Percentiles rank a stretch among this genome's conserved stretches.
These are phyloP conservation scores for Nasonia oneida DNA, from an alignment of 2,888 invertebrate species.

Conservation along the genomic window DNA sequence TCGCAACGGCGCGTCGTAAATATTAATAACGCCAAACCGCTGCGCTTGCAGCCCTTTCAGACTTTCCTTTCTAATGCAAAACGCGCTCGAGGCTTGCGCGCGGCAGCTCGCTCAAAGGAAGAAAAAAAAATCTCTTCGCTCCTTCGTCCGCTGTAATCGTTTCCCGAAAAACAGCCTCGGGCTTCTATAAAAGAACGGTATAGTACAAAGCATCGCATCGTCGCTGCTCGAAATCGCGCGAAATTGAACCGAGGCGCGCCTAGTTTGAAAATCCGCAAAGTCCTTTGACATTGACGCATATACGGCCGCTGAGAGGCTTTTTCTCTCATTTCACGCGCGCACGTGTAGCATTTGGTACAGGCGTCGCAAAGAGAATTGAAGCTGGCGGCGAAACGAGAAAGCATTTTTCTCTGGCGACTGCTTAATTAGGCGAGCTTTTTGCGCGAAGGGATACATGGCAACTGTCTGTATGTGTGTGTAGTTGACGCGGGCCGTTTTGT, in stretches of 20 bases:
- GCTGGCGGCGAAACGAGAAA: slow-evolving; percentile 3
- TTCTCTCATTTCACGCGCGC: not conserved
- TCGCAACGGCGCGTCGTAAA: not conserved
- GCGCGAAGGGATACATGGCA: not conserved
- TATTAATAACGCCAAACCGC: not conserved
- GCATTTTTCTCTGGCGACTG: slow-evolving; percentile 14
- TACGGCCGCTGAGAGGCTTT: not conserved
- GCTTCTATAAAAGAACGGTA: not conserved
- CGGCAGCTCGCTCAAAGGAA: not conserved
- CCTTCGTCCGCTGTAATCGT: not conserved
- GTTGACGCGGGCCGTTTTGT: not conserved
- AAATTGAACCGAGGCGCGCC: not conserved
- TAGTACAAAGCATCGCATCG: too few species aligned
- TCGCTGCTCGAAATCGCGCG: not conserved
- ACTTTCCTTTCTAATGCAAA: not conserved
- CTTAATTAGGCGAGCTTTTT: slow-evolving; percentile 22
- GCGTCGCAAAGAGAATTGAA: not conserved
- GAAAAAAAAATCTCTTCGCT: not conserved
- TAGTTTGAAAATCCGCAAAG: slow-evolving; percentile 9
- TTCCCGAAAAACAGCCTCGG: not conserved
- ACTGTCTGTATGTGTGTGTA: not conserved
- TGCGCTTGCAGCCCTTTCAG: not conserved
- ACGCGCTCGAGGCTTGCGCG: not conserved
- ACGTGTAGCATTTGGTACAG: not conserved
- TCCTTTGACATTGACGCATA: slow-evolving; percentile 17